Base-by-base conservation (phyloP, 2,797 vertebrate species). In the Arnoldichthys spilopterus region DNA sequence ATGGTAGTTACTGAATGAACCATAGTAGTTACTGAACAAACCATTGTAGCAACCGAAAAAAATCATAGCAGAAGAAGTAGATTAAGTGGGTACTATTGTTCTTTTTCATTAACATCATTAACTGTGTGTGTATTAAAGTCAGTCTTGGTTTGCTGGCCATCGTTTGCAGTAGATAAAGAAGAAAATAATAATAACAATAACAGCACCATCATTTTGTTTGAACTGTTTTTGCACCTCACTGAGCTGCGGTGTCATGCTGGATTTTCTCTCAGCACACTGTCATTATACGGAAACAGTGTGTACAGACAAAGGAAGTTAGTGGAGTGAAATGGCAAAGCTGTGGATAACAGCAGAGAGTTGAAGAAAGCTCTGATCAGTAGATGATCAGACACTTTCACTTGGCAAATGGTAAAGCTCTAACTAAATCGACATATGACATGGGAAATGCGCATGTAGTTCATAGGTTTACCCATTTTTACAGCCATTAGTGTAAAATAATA, bases 241-340 rank as follows among this genome's bases (percentile, higher is more conserved):
- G 54, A 56, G 54, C 54, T 54, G 51, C n/a, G 51, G 22, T 8
- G 20, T 54, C 51, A 54, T 22, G 51, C 51, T 56, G 54, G 54
- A 26, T 56, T n/a, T 24, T 11, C 8, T 56, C 22, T 56, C 53
- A 12, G 22, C 22, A 12, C 53, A 53, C 53, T 11, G 53, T 24
- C 53, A 22, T 24, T 56, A 24, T 56, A 56, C 18, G 54, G 54
- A 56, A 54, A 26, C 22, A 24, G 22, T 12, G 8, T 26, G 22
- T 49, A 59, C n/a, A 68, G 26, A 47, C 51, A 51, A 68, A 20
- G 13, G 56, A 47, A 47, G 63, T 58, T 63, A 68, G 28, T 16
- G 53, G 28, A 6, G 26, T 56, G 64, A 58, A 53, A 15, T 51
- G 16, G 63, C 43, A 62, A 47, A 34, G 22, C 54, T 20, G 32